These are phyloP conservation scores for Apolygus lucorum DNA, from an alignment of 1,140 invertebrate genomes.

Conservation along the genomic window DNA sequence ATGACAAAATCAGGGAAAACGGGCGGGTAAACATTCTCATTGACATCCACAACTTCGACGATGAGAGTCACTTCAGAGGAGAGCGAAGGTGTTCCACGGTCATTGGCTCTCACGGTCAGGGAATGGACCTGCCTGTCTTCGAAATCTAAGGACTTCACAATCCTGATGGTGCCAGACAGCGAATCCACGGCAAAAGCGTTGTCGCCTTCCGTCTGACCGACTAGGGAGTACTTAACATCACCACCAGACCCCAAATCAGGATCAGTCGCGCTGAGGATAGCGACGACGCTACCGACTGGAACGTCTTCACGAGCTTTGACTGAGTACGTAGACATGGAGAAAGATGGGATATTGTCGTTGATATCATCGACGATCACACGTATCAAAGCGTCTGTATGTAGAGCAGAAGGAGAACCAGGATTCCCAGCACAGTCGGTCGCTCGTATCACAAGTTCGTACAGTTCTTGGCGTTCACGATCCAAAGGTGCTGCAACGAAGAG, in stretches of 20 bases:
- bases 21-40: conserved; percentile 80
- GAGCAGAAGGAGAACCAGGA: conserved; percentile 41
- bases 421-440: conserved; percentile 65
- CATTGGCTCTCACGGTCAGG: conserved; percentile 69
- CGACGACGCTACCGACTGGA: conserved; percentile 75
- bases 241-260: conserved; percentile 75
- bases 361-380: conserved; percentile 76
- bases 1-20: conserved; percentile 74
- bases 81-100: conserved; percentile 64
- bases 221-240: conserved; percentile 61
- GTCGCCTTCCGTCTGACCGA: conserved; percentile 48
- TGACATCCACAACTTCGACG: conserved; percentile 86
- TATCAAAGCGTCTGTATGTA: conserved; percentile 68
- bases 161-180: conserved; percentile 72
- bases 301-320: conserved; percentile 86
- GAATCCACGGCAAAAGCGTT: conserved; percentile 63
- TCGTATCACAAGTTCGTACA: conserved; percentile 73
- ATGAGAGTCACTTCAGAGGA: conserved; percentile 65
- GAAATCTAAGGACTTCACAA: conserved; percentile 67
- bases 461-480: conserved; percentile 72
- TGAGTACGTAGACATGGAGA: conserved; percentile 60
- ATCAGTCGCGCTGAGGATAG: conserved; percentile 75
- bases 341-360: conserved; percentile 83
- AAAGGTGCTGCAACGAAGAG: conserved; percentile 63
- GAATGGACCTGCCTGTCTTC: conserved; percentile 82